phyloP scores from a whole-genome alignment of 2,888 invertebrate genomes.

The Smittia sp. region DNA sequence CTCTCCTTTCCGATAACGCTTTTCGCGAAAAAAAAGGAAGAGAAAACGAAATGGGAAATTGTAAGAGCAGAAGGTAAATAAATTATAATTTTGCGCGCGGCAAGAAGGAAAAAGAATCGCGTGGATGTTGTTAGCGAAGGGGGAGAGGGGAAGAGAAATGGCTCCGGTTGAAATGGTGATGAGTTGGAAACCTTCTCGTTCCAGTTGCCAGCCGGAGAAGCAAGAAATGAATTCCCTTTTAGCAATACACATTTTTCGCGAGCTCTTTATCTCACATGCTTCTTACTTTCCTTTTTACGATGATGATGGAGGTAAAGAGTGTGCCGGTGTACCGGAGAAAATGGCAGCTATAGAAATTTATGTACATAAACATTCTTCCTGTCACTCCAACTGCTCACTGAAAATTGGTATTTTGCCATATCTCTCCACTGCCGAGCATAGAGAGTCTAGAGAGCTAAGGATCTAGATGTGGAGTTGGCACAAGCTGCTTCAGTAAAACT shows the following conservation, averaged over 20 bases:
- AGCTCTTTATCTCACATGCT: slow-evolving; percentile 32
- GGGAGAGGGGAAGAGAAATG: slow-evolving; percentile 29
- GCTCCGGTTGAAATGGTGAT: slow-evolving; percentile 33
- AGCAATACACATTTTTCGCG: slow-evolving; percentile 32
- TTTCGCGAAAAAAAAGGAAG: slow-evolving; percentile 12
- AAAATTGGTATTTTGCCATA: slow-evolving; percentile 39
- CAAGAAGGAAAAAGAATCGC: neutral
- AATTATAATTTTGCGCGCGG: slow-evolving; percentile 24
- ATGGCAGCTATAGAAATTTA: slow-evolving; percentile 33
- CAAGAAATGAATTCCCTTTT: slow-evolving; percentile 30
- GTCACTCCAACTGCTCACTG: slow-evolving; percentile 20
- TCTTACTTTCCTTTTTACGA: slow-evolving; percentile 21
- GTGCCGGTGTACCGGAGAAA: neutral
- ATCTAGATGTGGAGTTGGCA: too few relatives aligned
- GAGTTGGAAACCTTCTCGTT: slow-evolving; percentile 23
- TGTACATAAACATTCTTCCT: slow-evolving; percentile 36
- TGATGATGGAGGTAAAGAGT: slow-evolving; percentile 21
- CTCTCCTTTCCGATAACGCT: slow-evolving; percentile 1
- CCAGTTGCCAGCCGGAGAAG: neutral
- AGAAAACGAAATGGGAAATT: slow-evolving; percentile 8
- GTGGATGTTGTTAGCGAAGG: neutral
- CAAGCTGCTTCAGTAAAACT: too few relatives aligned
- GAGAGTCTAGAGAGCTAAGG: neutral
- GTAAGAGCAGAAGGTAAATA: slow-evolving; percentile 30
- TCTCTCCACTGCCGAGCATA: neutral